Percentiles rank a stretch among this genome's conserved stretches.
Evolutionary conservation across 2,113 vertebrate genomes (phyloP).

Genomic region (Pitta sordida): DNA sequence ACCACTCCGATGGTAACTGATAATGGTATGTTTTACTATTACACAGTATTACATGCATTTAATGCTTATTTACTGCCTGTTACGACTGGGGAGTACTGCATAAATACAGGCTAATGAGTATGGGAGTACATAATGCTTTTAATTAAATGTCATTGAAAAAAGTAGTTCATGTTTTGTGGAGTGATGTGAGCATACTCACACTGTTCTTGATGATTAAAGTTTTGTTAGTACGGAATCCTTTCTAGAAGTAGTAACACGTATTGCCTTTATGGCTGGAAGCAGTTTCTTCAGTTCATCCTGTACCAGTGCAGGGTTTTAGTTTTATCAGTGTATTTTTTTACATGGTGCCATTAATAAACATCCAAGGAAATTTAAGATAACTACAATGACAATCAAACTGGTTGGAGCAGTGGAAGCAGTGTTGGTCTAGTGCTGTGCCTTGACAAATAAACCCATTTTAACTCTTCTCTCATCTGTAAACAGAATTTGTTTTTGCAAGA

Average conservation of each 20-base stretch:
- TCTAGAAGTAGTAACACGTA: not conserved
- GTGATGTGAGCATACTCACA: not conserved
- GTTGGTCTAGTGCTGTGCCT: not conserved
- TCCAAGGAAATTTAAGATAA: not conserved
- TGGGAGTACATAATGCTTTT: not conserved
- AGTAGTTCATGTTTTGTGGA: not conserved
- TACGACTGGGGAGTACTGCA: not conserved
- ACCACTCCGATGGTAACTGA: not conserved
- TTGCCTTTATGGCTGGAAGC: not conserved
- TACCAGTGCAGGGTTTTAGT: not conserved
- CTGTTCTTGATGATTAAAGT: not conserved
- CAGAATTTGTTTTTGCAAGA: not conserved
- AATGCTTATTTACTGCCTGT: not conserved
- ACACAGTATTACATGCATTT: not conserved
- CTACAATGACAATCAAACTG: not conserved
- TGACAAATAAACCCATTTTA: not conserved
- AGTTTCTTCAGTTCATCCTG: not conserved
- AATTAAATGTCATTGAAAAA: not conserved
- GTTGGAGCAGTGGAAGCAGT: not conserved
- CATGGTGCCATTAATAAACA: not conserved
- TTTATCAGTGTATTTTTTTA: not conserved
- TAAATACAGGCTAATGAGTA: not conserved
- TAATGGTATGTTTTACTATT: slow-evolving; percentile 30
- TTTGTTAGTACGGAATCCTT: not conserved
- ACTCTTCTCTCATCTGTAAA: not conserved